Percentiles rank a stretch among this genome's conserved stretches.
phyloP scores from a whole-genome alignment of 2,113 vertebrate species.

The Antechinus stuartii region DNA sequence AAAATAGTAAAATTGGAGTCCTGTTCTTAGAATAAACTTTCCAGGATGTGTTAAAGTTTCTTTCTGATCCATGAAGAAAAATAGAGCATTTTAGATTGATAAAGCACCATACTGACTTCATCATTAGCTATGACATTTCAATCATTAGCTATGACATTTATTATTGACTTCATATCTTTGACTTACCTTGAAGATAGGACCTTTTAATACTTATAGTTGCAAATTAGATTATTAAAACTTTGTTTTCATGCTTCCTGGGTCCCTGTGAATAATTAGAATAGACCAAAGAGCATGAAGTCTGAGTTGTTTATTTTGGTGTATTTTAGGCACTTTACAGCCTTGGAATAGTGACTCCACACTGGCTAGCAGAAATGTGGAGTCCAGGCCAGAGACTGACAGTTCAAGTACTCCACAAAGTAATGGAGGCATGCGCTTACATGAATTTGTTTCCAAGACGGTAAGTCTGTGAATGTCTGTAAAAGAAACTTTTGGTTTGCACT shows the following conservation, averaged over 20 bases:
- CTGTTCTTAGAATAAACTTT: constrained; percentile 20
- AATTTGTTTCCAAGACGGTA: constrained; percentile 98
- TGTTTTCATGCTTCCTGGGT: not conserved
- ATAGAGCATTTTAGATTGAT: not conserved
- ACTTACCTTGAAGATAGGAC: not conserved
- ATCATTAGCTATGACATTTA: not conserved
- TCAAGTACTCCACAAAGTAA: constrained; percentile 89
- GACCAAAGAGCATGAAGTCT: not conserved
- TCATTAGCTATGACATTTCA: not conserved
- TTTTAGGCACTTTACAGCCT: constrained; percentile 88
- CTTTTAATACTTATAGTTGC: constrained; percentile 20
- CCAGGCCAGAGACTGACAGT: constrained; percentile 74
- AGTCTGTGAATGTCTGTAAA: constrained; percentile 16
- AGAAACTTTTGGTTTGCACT: constrained; percentile 35
- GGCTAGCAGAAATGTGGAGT: constrained; percentile 84
- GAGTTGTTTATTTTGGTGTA: constrained; percentile 21
- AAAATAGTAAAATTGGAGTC: constrained; percentile 13
- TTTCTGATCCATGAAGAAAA: not conserved
- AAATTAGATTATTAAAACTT: constrained; percentile 46
- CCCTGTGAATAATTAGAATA: not conserved
- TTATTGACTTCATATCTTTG: not conserved
- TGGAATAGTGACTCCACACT: constrained; percentile 91
- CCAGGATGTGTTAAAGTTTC: not conserved
- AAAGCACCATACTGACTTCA: not conserved
- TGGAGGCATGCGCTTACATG: constrained; percentile 89